Evolutionary conservation across 35 echinoderm and acorn worm species (phyloP).

Genomic region (Nesometra sesokonis): DNA sequence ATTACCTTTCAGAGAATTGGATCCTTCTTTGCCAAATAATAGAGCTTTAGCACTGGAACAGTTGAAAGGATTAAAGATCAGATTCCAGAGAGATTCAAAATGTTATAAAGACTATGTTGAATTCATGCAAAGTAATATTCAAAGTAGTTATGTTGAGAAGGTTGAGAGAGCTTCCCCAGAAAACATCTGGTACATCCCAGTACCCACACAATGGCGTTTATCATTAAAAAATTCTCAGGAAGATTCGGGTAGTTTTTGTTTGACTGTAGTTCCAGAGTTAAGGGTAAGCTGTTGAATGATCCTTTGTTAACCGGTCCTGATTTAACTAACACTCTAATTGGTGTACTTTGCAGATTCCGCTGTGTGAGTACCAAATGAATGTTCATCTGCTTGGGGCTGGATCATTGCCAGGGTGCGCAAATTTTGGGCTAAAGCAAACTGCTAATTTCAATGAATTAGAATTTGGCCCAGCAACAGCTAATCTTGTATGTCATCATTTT

Average conservation of each 20-base stretch:
- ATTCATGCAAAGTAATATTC: slow-evolving; percentile 20
- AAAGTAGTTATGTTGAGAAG: slow-evolving; percentile 35
- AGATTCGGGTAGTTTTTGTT: slow-evolving; percentile 47
- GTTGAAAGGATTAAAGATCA: slow-evolving; percentile 6
- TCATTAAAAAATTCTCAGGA: slow-evolving; percentile 24
- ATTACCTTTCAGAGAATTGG: slow-evolving; percentile 21
- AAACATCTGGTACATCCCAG: slow-evolving; percentile 1
- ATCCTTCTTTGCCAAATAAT: slow-evolving; percentile 18
- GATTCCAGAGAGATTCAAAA: not conserved
- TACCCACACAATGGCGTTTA: slow-evolving; percentile 34
- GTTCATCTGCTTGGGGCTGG: slow-evolving; percentile 53
- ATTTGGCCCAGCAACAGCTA: slow-evolving; percentile 16
- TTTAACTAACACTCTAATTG: slow-evolving; percentile 22
- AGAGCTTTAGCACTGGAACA: not conserved
- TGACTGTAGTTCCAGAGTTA: slow-evolving; percentile 20
- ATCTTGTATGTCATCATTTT: slow-evolving; percentile 32
- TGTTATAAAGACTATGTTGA: slow-evolving; percentile 3
- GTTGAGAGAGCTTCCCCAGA: not conserved
- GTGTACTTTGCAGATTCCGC: not conserved
- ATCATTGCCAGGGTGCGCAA: slow-evolving; percentile 50
- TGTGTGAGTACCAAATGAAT: slow-evolving; percentile 25
- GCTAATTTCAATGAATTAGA: slow-evolving; percentile 16
- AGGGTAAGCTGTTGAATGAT: slow-evolving; percentile 34
- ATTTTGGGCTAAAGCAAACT: slow-evolving; percentile 26
- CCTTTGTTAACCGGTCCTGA: slow-evolving; percentile 17